These are phyloP conservation scores for Rhodophaea formosa DNA, from an alignment of 2,888 invertebrate genomes.

Conservation along the genomic window DNA sequence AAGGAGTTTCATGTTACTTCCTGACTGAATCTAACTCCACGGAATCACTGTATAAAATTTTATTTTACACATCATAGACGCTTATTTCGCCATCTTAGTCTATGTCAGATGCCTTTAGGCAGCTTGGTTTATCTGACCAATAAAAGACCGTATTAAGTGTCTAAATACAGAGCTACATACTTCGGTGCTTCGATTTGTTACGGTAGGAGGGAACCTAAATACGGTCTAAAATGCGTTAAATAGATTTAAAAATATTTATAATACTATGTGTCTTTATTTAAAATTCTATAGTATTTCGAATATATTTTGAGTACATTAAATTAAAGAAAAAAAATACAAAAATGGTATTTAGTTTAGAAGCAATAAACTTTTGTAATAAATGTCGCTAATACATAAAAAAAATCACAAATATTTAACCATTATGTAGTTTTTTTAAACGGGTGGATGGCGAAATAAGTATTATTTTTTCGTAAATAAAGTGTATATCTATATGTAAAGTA, in stretches of 20 bases:
- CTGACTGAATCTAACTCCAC: background rate
- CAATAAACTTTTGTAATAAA: background rate
- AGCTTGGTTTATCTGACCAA: too few relatives aligned
- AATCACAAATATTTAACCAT: background rate
- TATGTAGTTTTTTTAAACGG: background rate
- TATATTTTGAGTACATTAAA: background rate
- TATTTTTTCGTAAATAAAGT: constrained; percentile 2
- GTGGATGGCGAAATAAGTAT: constrained; percentile 8
- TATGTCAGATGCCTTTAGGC: background rate
- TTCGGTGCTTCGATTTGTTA: too few relatives aligned
- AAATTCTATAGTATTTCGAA: background rate
- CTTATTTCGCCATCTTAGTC: constrained; percentile 8
- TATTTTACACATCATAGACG: background rate
- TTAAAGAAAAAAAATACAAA: background rate
- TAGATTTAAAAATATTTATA: background rate
- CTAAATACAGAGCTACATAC: too few relatives aligned
- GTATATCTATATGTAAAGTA: constrained; percentile 19
- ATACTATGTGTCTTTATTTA: background rate
- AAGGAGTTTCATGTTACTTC: background rate
- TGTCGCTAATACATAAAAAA: background rate
- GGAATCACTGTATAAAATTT: constrained; percentile 8
- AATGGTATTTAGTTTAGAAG: background rate
- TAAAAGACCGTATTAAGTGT: too few relatives aligned
- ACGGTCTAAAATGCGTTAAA: background rate
- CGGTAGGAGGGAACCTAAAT: too few relatives aligned